Conservation (phyloP, 1,140 invertebrate genomes). For the Drosophila rhopaloa region DNA sequence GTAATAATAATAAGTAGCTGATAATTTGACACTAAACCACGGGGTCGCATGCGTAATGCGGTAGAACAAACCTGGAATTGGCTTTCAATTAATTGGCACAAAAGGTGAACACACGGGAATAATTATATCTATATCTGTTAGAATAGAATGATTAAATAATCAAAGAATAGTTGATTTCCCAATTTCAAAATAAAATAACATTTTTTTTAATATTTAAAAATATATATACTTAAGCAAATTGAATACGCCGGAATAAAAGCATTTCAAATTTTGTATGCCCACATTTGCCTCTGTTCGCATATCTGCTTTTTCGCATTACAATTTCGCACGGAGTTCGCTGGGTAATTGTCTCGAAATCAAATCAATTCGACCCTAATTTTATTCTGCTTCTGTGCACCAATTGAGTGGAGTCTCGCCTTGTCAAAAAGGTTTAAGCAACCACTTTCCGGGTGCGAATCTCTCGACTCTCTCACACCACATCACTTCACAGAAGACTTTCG, state of each 20-base stretch:
- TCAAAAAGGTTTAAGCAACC: background rate
- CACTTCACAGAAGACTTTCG: slow-evolving; percentile 19
- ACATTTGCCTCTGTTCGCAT: too few species aligned
- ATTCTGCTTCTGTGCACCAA: background rate
- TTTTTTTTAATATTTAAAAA: too few species aligned
- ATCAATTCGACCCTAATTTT: slow-evolving; percentile 1
- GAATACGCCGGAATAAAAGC: too few species aligned
- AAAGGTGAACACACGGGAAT: slow-evolving; percentile 8
- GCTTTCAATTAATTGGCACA: slow-evolving; percentile 11
- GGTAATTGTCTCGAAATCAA: slow-evolving; percentile 2
- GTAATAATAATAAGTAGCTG: slow-evolving; percentile 53
- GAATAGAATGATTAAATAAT: too few species aligned
- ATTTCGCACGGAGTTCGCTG: background rate
- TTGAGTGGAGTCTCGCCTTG: slow-evolving; percentile 6
- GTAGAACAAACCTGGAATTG: slow-evolving; percentile 16
- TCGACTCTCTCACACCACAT: slow-evolving; percentile 8
- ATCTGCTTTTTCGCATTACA: background rate
- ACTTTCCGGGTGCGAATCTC: slow-evolving; percentile 17
- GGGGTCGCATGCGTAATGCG: slow-evolving; percentile 41
- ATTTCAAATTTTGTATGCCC: too few species aligned
- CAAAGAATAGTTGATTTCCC: too few species aligned
- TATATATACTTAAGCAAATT: too few species aligned
- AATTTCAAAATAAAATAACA: too few species aligned
- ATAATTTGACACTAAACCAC: slow-evolving; percentile 55
- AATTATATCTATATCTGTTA: too few species aligned